Evolutionary conservation across 2,888 invertebrate genomes (phyloP), one percentile per base, ranked within the genome.

Genomic region (Aphelenchoides bicaudatus): DNA sequence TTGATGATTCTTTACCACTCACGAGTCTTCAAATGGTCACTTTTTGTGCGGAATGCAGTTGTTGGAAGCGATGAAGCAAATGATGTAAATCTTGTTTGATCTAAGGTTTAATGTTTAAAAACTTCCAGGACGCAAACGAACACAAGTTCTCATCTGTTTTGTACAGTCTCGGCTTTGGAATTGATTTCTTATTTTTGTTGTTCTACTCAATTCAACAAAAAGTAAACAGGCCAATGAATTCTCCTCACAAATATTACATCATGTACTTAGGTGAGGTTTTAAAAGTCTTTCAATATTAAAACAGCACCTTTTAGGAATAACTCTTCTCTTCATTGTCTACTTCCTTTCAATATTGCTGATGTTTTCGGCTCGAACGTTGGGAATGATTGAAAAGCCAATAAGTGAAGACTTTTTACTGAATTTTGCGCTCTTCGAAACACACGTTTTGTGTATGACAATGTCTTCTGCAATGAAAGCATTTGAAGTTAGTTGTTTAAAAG

Each of bases 341-440:
- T 43, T 43, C 23, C 43, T 43, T 25, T 19, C 43, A 21, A 43
- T 43, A 19, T 21, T 43, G 43, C 23, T 43, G 43, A 43, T 43
- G 43, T 43, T 43, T 25, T 6, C 43, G 10, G 6, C 25, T 13
- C 43, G 43, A 19, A 8, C 25, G 43, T 21, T 43, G 10, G 16
- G 23, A 10, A 25, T 43, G 23, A 43, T 43, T 25, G n/a, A 43
- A 10, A 6, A 21, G 8, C 8, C 6, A 8, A 25, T 43, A 8
- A 19, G 8, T 19, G 21, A 6, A n/a, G 43, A 43, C 23, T 43
- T 43, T 25, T 10, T 43, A 10, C 23, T 43, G 21, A n/a, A 43
- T 25, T 43, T 43, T 25, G 16, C n/a, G 21, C 23, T 43, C 43
- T 43, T 43, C 25, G 43, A 8, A 10, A 8, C 23, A n/a, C 43